These are phyloP conservation scores for Grapholita molesta DNA, from an alignment of 1,140 invertebrate genomes.

Conservation along the genomic window DNA sequence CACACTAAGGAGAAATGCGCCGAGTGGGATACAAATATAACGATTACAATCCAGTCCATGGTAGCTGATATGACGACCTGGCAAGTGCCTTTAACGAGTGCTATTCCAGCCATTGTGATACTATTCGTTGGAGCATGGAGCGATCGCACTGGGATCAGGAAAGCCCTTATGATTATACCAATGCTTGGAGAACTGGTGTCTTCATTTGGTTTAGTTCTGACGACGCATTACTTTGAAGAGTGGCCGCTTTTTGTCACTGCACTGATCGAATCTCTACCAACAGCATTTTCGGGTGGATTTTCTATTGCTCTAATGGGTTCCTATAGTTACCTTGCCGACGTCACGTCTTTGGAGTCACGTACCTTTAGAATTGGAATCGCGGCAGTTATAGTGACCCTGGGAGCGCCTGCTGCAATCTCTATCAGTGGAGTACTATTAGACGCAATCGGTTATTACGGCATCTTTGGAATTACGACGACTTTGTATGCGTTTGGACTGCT, in stretches of 20 bases:
- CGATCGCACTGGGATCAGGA: conserved; percentile 79
- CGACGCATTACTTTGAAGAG: conserved; percentile 75
- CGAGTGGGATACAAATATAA: conserved; percentile 35
- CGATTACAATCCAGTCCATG: conserved; percentile 58
- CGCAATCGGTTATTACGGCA: conserved; percentile 68
- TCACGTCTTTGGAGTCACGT: conserved; percentile 76
- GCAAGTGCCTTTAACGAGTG: conserved; percentile 76
- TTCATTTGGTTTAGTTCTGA: conserved; percentile 70
- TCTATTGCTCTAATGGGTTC: conserved; percentile 78
- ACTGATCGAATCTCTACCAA: conserved; percentile 74
- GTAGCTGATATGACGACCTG: conserved; percentile 78
- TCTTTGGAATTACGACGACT: conserved; percentile 55
- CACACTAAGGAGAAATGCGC: conserved; percentile 75
- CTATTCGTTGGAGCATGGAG: conserved; percentile 82
- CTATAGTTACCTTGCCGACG: conserved; percentile 79
- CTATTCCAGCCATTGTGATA: conserved; percentile 79
- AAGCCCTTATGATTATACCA: conserved; percentile 78
- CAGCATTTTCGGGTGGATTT: conserved; percentile 76
- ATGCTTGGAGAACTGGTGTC: conserved; percentile 77
- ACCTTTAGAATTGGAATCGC: conserved; percentile 79
- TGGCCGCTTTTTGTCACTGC: conserved; percentile 77
- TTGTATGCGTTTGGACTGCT: conserved; percentile 59
- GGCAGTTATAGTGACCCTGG: conserved; percentile 75
- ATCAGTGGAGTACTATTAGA: conserved; percentile 69
- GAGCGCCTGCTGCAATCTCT: conserved; percentile 64